Conservation (phyloP, 2,113 vertebrate genomes). For the Dinomys branickii region DNA sequence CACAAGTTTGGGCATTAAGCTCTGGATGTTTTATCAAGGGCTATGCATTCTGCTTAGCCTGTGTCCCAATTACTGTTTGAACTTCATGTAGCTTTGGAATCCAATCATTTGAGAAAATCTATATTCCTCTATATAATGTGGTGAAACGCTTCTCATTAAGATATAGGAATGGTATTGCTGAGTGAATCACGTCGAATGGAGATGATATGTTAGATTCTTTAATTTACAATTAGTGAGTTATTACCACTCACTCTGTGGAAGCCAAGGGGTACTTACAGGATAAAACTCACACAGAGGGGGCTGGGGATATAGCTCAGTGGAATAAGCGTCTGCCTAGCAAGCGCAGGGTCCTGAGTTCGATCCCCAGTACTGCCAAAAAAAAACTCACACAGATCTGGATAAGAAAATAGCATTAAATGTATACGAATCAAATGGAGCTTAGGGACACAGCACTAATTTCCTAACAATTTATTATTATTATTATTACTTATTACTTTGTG, state of each 20-base stretch:
- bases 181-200: not conserved
- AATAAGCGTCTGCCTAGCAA: no score
- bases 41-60: not conserved
- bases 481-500: no score
- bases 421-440: not conserved
- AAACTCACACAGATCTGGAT: not conserved
- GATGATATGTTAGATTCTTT: not conserved
- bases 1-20: not conserved
- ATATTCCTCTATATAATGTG: not conserved
- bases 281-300: no score
- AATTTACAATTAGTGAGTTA: not conserved
- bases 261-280: not conserved
- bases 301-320: no score
- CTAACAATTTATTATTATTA: not conserved
- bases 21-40: not conserved
- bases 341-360: no score
- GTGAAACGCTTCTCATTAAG: not conserved
- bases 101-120: not conserved
- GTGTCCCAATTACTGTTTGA: not conserved
- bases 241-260: not conserved
- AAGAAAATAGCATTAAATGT: not conserved
- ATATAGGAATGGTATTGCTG: not conserved
- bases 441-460: not conserved
- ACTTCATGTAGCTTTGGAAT: not conserved
- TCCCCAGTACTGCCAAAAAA: no score